Evolutionary conservation across 2,888 invertebrate genomes (phyloP).

Genomic region (Agrochola circellaris): DNA sequence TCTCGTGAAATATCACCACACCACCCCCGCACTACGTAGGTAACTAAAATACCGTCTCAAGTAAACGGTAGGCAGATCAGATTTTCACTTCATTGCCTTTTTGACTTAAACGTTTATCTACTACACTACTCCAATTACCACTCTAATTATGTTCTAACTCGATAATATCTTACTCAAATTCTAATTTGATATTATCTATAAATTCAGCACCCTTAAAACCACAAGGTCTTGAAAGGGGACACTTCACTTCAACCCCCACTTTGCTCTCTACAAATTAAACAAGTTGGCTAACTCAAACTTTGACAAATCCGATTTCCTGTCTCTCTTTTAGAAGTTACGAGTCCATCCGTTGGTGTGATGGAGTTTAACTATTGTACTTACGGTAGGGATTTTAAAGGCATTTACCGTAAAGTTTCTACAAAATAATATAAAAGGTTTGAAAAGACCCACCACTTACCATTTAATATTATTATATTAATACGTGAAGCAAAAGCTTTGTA

Average conservation of each 20-base stretch:
- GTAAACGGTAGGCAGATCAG: background rate
- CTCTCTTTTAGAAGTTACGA: conserved; percentile 64
- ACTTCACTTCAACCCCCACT: conserved; percentile 47
- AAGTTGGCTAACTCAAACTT: conserved; percentile 65
- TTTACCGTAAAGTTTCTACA: background rate
- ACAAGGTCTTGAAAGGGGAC: conserved; percentile 40
- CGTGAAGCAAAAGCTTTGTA: too few relatives aligned
- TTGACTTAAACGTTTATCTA: background rate
- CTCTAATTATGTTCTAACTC: background rate
- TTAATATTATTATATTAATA: too few relatives aligned
- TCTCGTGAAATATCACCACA: background rate
- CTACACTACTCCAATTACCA: background rate
- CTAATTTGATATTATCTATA: conserved; percentile 8
- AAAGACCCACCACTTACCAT: too few relatives aligned
- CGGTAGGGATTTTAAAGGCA: conserved; percentile 1
- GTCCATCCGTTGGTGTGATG: conserved; percentile 53
- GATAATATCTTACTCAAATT: background rate
- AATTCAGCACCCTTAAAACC: conserved; percentile 21
- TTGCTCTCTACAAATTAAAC: conserved; percentile 64
- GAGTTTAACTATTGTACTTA: conserved; percentile 43
- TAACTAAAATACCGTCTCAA: background rate
- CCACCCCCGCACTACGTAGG: background rate
- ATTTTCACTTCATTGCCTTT: background rate
- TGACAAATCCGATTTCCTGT: conserved; percentile 67
- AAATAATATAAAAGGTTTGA: background rate